Conservation (phyloP, 2,113 vertebrate species). For the Morone saxatilis region DNA sequence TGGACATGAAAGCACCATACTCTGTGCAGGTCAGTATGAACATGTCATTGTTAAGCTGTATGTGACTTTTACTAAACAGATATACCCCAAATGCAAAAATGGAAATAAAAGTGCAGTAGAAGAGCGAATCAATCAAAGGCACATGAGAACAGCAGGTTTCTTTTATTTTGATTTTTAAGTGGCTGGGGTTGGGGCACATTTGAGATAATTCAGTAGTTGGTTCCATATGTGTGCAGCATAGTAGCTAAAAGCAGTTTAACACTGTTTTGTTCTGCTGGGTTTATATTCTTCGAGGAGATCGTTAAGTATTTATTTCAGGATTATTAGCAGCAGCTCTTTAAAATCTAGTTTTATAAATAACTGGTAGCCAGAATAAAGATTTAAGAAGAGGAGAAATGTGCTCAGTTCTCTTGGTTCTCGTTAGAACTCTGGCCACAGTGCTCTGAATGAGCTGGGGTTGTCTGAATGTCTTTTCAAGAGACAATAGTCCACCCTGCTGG, state of each 20-base stretch:
- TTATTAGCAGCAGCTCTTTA: background rate
- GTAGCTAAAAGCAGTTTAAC: background rate
- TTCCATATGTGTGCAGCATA: background rate
- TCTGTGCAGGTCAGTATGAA: constrained; percentile 88
- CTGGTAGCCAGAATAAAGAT: background rate
- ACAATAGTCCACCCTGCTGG: background rate
- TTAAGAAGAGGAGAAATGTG: background rate
- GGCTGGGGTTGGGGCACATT: background rate
- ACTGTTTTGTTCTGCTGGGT: background rate
- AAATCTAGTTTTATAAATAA: background rate
- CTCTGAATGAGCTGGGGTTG: background rate
- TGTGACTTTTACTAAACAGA: background rate
- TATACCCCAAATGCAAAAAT: no score
- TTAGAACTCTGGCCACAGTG: background rate
- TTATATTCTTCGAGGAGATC: no score
- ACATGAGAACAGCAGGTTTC: background rate
- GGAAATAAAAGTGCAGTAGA: no score
- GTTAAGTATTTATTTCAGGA: no score
- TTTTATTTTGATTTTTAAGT: background rate
- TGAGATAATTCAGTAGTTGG: no score
- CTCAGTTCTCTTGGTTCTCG: background rate
- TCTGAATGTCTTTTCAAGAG: background rate
- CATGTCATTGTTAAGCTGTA: background rate
- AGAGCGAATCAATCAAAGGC: no score
- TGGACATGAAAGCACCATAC: constrained; percentile 90